Base-by-base conservation (phyloP, 2,888 invertebrate genomes). In the Cerastis leucographa region DNA sequence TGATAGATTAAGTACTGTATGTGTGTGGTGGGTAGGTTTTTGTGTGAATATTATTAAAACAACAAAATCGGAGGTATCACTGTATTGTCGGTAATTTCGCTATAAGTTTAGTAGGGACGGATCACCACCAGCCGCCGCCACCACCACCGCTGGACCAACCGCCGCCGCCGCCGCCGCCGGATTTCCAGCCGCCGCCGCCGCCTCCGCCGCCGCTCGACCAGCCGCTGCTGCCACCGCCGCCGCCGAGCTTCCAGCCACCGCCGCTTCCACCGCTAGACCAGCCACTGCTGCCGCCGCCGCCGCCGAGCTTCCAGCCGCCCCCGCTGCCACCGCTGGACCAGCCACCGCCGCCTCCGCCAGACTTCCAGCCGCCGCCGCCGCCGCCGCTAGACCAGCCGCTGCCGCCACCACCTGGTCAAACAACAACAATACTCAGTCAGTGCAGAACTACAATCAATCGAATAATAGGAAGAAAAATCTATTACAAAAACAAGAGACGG, bases 91-190 rank as follows among this genome's bases (percentile, higher is more conserved):
- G 78, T 87, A 90, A 90, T 92, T 90, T 89, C 88, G 88, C 90
- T 93, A 91, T 84, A 71, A 74, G 76, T 51, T 71, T 67, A 81
- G 74, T 83, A 61, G 69, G 74, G 66, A 64, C 69, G 82, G 85
- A 95, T 94, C 95, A 95, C 95, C 95, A 83, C 62, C 91, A 89
- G 68, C 91, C 89, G 71, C 90, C 90, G 77, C 94, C 91, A 66
- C 94, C 90, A 62, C 82, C 82, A 61, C 80, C 80, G 67, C 80
- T 79, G 65, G 87, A 83, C 86, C 90, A 91, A 49, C 89, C 89
- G 42, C 77, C 64, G 25, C 79, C 80, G 2, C 89, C 87, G 25
- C 80, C 80, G 35, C 80, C 80, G 49, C 80, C 78, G 19, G 87
- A 83, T 80, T 78, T 78, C 81, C 90, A 91, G 46, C 89, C 89